Percentiles rank a stretch among this genome's conserved stretches.
Evolutionary conservation across 92 coral and sea anemone genomes (phyloP).

Genomic region (Desmophyllum pertusum): DNA sequence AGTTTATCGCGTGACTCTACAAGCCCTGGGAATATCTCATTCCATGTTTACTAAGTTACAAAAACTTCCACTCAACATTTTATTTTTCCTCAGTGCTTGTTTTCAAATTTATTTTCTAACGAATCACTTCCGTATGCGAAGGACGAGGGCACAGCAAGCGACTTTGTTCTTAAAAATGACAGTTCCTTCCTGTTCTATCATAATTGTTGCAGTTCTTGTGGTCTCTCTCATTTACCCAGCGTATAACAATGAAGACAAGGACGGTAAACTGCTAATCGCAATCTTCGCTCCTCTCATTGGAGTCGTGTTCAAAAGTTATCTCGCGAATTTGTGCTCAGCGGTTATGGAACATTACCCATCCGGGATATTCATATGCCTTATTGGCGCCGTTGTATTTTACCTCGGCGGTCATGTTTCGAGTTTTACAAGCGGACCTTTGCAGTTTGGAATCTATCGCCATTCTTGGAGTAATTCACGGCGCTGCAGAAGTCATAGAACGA

Average conservation of each 20-base stretch:
- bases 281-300: constrained; percentile 14
- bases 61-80: not conserved
- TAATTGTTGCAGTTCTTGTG: not conserved
- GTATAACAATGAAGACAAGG: not conserved
- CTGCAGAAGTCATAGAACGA: constrained; percentile 33
- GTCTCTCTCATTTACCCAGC: not conserved
- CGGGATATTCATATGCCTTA: constrained; percentile 23
- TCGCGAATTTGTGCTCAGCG: constrained; percentile 16
- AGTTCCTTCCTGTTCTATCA: not conserved
- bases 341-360: constrained; percentile 23
- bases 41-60: not conserved
- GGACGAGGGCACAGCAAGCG: not conserved
- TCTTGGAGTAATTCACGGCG: constrained; percentile 25
- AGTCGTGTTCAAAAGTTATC: constrained; percentile 1
- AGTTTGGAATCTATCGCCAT: not conserved
- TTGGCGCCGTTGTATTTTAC: constrained; percentile 4
- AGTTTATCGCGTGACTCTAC: not conserved
- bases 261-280: constrained; percentile 24
- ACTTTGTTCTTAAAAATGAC: not conserved
- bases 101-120: not conserved
- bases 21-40: not conserved
- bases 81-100: not conserved
- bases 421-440: constrained; percentile 18
- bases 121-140: not conserved
- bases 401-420: constrained; percentile 8